Conservation (phyloP, 2,113 vertebrate species). For the Triplophysa siluroides region DNA sequence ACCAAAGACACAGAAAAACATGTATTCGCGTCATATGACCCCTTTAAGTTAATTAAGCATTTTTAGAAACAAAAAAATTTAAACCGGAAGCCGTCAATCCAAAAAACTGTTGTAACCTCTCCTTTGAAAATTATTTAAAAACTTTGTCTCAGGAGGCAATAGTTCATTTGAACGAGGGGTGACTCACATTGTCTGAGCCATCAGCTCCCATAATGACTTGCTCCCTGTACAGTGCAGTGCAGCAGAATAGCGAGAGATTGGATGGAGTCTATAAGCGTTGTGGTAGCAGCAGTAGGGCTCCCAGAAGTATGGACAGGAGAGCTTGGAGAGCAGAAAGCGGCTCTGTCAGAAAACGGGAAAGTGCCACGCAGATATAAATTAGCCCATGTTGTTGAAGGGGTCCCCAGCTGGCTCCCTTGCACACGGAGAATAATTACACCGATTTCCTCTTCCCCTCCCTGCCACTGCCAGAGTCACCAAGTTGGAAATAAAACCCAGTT, state of each 20-base stretch:
- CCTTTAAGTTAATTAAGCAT: neutral
- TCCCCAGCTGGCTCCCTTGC: slow-evolving; percentile 54
- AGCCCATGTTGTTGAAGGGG: slow-evolving; percentile 52
- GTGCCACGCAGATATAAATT: slow-evolving; percentile 55
- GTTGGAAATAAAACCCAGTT: slow-evolving; percentile 46
- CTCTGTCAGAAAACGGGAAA: slow-evolving; percentile 29
- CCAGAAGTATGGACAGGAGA: slow-evolving; percentile 7
- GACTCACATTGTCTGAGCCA: slow-evolving; percentile 10
- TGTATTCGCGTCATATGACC: no score
- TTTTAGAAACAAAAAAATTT: neutral
- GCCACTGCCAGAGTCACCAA: slow-evolving; percentile 43
- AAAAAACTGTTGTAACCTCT: neutral
- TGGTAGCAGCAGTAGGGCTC: slow-evolving; percentile 13
- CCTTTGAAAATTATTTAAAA: slow-evolving; percentile 32
- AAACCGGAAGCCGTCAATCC: neutral
- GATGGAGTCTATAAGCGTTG: slow-evolving; percentile 17
- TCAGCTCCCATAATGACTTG: slow-evolving; percentile 28
- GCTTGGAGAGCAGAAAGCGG: slow-evolving; percentile 28
- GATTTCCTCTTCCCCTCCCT: slow-evolving; percentile 36
- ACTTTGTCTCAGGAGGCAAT: slow-evolving; percentile 1
- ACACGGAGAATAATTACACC: slow-evolving; percentile 57
- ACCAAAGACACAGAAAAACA: no score
- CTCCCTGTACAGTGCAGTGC: slow-evolving; percentile 5
- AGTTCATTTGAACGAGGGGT: slow-evolving; percentile 10
- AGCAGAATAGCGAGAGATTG: slow-evolving; percentile 15